Percentiles rank a stretch among this genome's conserved stretches.
Conservation (phyloP, 2,113 vertebrate species). For the Ploceus nigricollis region DNA sequence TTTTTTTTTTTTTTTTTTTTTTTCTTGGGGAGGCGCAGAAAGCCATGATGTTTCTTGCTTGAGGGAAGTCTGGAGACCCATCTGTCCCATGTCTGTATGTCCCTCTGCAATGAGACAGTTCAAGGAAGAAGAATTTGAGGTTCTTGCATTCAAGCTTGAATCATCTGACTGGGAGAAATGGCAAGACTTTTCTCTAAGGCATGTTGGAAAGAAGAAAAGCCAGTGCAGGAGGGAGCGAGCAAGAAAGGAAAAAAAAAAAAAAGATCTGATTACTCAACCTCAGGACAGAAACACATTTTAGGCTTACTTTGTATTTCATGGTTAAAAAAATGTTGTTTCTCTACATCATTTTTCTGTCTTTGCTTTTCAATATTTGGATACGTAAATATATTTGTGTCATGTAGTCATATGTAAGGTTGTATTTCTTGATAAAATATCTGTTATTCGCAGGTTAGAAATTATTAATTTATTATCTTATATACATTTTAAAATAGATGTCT, state of each 20-base stretch:
- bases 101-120: neutral
- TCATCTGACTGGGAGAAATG: neutral
- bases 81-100: neutral
- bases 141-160: neutral
- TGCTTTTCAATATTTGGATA: neutral
- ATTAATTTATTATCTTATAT: neutral
- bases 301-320: neutral
- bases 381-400: neutral
- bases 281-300: neutral
- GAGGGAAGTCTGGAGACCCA: neutral
- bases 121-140: neutral
- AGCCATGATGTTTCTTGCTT: neutral
- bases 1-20: neutral
- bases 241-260: neutral
- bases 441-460: neutral
- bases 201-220: neutral
- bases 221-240: neutral
- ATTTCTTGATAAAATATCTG: neutral
- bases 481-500: neutral
- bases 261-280: neutral
- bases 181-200: neutral
- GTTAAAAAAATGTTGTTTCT: neutral
- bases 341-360: neutral
- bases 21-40: fast-evolving
- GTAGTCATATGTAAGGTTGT: neutral